Conservation (phyloP, 1,140 invertebrate genomes). For the Mamestra configurata region DNA sequence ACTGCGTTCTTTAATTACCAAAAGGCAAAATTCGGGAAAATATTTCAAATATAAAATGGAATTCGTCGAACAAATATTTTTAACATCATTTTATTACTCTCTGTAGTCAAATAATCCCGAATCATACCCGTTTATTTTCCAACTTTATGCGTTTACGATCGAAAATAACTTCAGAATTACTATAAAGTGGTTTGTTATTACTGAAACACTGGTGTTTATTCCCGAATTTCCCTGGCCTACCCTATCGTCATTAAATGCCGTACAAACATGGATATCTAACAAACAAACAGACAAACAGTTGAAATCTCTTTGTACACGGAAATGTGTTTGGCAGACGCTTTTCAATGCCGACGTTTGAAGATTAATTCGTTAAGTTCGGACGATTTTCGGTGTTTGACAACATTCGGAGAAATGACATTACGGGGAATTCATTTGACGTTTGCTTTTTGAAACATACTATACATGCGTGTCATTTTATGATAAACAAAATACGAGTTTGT, state of each 20-base stretch:
- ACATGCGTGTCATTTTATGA: not conserved
- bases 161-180: not conserved
- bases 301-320: slow-evolving; percentile 68
- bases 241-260: slow-evolving; percentile 65
- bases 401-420: slow-evolving; percentile 34
- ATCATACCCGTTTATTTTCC: slow-evolving; percentile 17
- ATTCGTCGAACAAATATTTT: slow-evolving; percentile 10
- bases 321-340: slow-evolving; percentile 31
- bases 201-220: not conserved
- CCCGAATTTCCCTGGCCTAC: slow-evolving; percentile 9
- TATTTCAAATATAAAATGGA: not conserved
- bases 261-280: slow-evolving; percentile 70
- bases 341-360: slow-evolving; percentile 42
- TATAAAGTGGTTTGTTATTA: slow-evolving; percentile 6
- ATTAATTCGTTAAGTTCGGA: slow-evolving; percentile 39
- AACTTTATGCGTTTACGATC: slow-evolving; percentile 43
- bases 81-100: slow-evolving; percentile 22
- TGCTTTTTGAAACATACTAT: not conserved
- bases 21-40: not conserved
- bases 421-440: slow-evolving; percentile 1
- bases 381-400: slow-evolving; percentile 40
- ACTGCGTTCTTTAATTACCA: not conserved
- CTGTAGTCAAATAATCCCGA: slow-evolving; percentile 6
- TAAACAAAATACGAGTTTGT: no score
- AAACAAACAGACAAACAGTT: slow-evolving; percentile 69